A percentile compares a stretch with the other conserved stretches of the same genome.
Evolutionary conservation across 2,888 invertebrate genomes (phyloP).

Genomic region (Drosophila bunnanda): DNA sequence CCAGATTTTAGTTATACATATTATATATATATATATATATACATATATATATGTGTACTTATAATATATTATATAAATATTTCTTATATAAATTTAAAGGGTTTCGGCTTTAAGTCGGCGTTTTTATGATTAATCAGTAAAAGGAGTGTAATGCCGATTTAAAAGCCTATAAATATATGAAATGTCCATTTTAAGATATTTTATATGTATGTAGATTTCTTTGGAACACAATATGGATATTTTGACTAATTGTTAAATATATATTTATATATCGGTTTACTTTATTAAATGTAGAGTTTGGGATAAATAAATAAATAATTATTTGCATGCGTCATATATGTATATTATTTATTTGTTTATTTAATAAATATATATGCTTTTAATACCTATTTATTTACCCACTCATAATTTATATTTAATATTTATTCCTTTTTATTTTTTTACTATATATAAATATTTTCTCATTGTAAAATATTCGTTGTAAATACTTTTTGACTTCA

Average conservation of each 20-base stretch:
- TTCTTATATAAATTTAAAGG: slow-evolving; percentile 45
- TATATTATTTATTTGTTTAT: slow-evolving; percentile 12
- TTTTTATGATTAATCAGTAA: slow-evolving; percentile 47
- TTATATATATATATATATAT: slow-evolving; percentile 55
- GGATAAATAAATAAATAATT: slow-evolving; percentile 28
- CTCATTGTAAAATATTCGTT: slow-evolving; percentile 72
- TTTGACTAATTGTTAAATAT: slow-evolving; percentile 51
- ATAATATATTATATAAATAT: slow-evolving; percentile 32
- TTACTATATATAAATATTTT: slow-evolving; percentile 6
- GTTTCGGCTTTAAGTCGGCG: slow-evolving; percentile 48
- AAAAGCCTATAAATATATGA: slow-evolving; percentile 59
- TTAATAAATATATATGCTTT: slow-evolving; percentile 26
- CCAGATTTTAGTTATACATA: slow-evolving; percentile 62
- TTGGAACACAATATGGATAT: slow-evolving; percentile 75
- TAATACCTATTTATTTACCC: slow-evolving; percentile 15
- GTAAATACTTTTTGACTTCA: slow-evolving; percentile 65
- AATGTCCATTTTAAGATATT: slow-evolving; percentile 60
- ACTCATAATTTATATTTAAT: slow-evolving; percentile 28
- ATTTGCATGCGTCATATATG: slow-evolving; percentile 19
- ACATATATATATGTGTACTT: slow-evolving; percentile 39
- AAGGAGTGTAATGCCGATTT: slow-evolving; percentile 54
- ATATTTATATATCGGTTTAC: slow-evolving; percentile 17
- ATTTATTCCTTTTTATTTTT: background rate
- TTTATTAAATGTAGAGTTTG: slow-evolving; percentile 18
- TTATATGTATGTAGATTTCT: slow-evolving; percentile 48